Conservation (phyloP, 2,888 invertebrate genomes). For the Hoplodrina ambigua region DNA sequence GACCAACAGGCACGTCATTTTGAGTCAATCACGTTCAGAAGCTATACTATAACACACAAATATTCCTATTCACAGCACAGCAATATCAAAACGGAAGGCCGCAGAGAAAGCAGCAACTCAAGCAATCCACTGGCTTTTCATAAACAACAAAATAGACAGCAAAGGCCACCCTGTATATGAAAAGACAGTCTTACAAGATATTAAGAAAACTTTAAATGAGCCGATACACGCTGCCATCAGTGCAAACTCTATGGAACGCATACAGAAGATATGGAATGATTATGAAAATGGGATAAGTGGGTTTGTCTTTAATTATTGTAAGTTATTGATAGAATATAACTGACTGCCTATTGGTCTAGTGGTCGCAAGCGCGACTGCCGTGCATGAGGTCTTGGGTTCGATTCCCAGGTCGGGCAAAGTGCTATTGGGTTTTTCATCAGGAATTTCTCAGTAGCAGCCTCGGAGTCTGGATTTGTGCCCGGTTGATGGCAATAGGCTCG, state of each 20-base stretch:
- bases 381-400: too few relatives aligned
- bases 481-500: too few relatives aligned
- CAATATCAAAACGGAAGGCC: slow-evolving; percentile 89
- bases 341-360: too few relatives aligned
- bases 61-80: slow-evolving; percentile 73
- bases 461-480: too few relatives aligned
- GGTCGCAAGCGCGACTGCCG: too few relatives aligned
- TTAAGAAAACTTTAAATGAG: slow-evolving; percentile 75
- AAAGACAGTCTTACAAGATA: slow-evolving; percentile 74
- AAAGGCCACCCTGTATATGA: slow-evolving; percentile 88
- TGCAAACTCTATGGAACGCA: slow-evolving; percentile 75
- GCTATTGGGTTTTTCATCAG: too few relatives aligned
- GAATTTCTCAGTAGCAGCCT: too few relatives aligned
- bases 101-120: slow-evolving; percentile 88
- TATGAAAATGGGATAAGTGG: slow-evolving; percentile 86
- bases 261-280: slow-evolving; percentile 83
- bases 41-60: too few relatives aligned
- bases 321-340: background rate
- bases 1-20: too few relatives aligned
- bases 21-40: too few relatives aligned
- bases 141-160: slow-evolving; percentile 83
- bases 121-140: slow-evolving; percentile 89
- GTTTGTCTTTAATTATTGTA: slow-evolving; percentile 65
- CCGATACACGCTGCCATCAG: slow-evolving; percentile 76
- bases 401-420: too few relatives aligned